Evolutionary conservation across 2,113 vertebrate genomes (phyloP).

Genomic region (Erpornis zantholeuca): DNA sequence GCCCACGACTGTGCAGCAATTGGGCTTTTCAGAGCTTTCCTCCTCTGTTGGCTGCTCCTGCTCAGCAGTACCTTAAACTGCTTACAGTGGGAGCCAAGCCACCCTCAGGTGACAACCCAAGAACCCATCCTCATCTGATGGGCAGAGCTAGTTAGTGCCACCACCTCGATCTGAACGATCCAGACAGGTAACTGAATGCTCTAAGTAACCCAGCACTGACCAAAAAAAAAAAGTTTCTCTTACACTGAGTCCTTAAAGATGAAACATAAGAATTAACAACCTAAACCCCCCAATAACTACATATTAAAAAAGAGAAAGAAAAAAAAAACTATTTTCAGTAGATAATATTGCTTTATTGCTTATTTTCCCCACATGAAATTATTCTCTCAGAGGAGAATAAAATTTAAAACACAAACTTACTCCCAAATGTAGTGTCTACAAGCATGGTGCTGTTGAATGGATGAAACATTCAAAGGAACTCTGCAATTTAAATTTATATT

Average conservation of each 20-base stretch:
- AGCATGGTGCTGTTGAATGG: background rate
- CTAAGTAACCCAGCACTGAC: background rate
- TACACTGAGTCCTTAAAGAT: rapidly evolving
- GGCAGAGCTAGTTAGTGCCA: background rate
- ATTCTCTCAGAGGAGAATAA: background rate
- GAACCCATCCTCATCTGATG: background rate
- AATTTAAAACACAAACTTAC: background rate
- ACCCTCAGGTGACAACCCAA: background rate
- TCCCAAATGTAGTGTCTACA: background rate
- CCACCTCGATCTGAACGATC: rapidly evolving
- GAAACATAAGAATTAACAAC: background rate
- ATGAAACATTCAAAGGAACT: background rate
- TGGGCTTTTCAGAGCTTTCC: background rate
- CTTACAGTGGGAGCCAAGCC: rapidly evolving
- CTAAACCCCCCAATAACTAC: rapidly evolving
- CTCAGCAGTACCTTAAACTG: background rate
- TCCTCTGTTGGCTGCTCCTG: rapidly evolving
- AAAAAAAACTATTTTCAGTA: background rate
- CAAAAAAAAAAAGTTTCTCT: background rate
- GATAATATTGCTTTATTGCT: background rate
- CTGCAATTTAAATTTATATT: background rate
- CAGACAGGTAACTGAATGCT: background rate
- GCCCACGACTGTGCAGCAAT: rapidly evolving
- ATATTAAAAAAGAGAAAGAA: too few species aligned
- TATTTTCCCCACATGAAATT: background rate